Conservation (phyloP, 2,888 invertebrate genomes). For the Nasonovia ribisnigri region DNA sequence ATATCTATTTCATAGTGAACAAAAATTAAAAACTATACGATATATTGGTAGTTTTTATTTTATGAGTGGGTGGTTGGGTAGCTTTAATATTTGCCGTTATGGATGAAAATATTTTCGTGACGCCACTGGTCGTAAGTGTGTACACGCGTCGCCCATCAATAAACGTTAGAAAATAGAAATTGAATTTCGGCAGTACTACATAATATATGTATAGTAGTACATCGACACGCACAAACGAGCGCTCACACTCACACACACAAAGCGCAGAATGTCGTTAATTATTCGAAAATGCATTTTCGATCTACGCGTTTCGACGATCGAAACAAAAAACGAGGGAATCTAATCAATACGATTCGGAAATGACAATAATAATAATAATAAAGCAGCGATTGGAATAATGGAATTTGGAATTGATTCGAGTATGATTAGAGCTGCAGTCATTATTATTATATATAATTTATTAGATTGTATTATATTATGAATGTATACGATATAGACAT, state of each 20-base stretch:
- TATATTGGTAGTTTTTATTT: no score
- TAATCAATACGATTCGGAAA: not conserved
- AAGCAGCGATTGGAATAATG: not conserved
- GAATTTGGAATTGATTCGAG: not conserved
- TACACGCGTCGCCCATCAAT: not conserved
- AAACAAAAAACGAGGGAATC: not conserved
- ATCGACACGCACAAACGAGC: not conserved
- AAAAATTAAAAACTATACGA: no score
- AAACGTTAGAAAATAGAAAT: slow-evolving; percentile 37
- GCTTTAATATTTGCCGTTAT: no score
- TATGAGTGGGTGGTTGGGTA: no score
- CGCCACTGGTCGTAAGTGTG: not conserved
- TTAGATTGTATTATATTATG: not conserved
- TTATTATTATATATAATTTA: not conserved
- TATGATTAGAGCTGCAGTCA: not conserved
- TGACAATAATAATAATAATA: not conserved
- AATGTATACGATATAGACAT: not conserved
- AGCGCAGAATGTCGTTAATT: not conserved
- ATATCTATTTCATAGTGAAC: no score
- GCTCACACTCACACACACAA: not conserved
- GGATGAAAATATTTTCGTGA: not conserved
- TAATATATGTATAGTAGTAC: no score
- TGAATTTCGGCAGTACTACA: not conserved
- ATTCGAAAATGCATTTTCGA: not conserved
- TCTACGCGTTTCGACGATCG: not conserved